These are phyloP conservation scores for Oenanthe melanoleuca DNA, from an alignment of 2,113 vertebrate genomes.

Conservation along the genomic window DNA sequence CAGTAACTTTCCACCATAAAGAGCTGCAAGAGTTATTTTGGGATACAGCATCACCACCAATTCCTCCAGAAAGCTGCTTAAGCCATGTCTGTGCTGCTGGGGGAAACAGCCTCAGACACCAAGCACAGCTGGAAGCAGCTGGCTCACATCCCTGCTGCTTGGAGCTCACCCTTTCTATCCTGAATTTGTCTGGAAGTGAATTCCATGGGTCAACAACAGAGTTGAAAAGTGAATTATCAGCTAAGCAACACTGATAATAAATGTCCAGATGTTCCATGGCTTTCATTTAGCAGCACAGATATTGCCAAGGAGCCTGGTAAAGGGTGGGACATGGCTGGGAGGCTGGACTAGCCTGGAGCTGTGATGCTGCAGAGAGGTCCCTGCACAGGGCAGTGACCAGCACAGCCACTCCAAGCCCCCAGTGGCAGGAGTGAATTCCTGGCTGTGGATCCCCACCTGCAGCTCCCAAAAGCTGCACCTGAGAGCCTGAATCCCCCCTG, in stretches of 20 bases:
- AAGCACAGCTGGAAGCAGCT: not conserved
- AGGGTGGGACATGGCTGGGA: too few relatives aligned
- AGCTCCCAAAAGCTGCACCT: not conserved
- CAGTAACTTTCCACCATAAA: not conserved
- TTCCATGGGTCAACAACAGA: rapidly evolving
- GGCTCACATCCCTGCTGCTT: not conserved
- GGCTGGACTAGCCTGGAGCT: not conserved
- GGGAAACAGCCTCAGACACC: not conserved
- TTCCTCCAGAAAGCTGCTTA: not conserved
- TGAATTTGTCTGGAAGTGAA: not conserved
- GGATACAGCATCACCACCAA: not conserved
- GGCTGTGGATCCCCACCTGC: not conserved
- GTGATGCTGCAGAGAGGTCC: not conserved
- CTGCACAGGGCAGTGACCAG: not conserved
- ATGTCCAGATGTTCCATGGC: not conserved
- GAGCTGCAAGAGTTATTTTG: not conserved
- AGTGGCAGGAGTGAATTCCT: not conserved
- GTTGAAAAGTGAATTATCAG: not conserved
- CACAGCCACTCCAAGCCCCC: rapidly evolving
- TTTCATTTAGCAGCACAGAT: not conserved
- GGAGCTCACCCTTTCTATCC: not conserved
- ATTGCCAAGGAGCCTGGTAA: not conserved
- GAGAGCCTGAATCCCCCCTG: not conserved
- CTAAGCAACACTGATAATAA: rapidly evolving
- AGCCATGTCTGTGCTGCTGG: not conserved